Percentiles rank a stretch among this genome's conserved stretches.
Evolutionary conservation across 2,888 invertebrate genomes (phyloP).

Genomic region (Noctuana brunneofusca): DNA sequence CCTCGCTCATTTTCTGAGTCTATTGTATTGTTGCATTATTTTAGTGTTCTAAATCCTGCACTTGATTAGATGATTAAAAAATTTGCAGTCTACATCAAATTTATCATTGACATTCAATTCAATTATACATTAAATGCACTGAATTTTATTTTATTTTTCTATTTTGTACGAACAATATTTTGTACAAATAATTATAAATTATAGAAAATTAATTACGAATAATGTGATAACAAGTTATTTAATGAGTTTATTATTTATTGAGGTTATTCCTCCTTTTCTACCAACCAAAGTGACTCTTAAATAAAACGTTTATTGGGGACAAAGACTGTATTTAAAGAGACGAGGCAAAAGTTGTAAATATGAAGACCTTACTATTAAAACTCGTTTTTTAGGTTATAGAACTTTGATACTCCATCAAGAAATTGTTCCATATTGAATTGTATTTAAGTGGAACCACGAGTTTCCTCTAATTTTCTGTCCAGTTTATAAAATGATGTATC

Average conservation of each 20-base stretch:
- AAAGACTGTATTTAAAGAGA: conserved; percentile 32
- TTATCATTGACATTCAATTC: no score
- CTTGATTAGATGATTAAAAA: not conserved
- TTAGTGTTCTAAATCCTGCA: not conserved
- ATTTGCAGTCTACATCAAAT: not conserved
- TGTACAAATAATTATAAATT: conserved; percentile 25
- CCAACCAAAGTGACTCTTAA: conserved; percentile 29
- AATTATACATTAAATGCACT: no score
- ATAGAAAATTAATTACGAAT: conserved; percentile 11
- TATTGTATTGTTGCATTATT: no score
- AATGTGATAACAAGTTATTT: conserved; percentile 28
- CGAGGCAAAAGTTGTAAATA: conserved; percentile 22
- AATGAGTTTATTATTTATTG: conserved; percentile 32
- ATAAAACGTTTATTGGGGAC: conserved; percentile 22
- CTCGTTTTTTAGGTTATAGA: conserved; percentile 18
- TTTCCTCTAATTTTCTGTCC: conserved; percentile 18
- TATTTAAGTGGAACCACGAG: not conserved
- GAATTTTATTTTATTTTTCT: not conserved
- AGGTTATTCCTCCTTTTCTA: conserved; percentile 28
- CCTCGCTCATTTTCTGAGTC: no score
- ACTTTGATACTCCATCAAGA: conserved; percentile 22
- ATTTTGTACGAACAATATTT: conserved; percentile 16
- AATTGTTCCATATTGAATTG: conserved; percentile 16
- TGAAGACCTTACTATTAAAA: conserved; percentile 12
- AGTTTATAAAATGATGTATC: conserved; percentile 12